Evolutionary conservation across 2,113 vertebrate species (phyloP).

Genomic region (Cepphus grylle): DNA sequence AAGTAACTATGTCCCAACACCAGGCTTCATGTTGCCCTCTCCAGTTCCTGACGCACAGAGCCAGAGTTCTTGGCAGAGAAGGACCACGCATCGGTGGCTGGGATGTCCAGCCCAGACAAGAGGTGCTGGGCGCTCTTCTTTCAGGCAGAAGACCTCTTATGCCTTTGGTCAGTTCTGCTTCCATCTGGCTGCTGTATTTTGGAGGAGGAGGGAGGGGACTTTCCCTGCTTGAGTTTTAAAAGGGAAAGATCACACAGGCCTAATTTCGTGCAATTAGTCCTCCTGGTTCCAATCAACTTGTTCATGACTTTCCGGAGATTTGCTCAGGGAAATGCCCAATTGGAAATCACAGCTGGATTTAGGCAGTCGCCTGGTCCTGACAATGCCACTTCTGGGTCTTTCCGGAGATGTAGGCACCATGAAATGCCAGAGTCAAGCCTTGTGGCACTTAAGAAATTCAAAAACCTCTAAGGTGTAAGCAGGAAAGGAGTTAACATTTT

Average conservation of each 20-base stretch:
- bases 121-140: background rate
- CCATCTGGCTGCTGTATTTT: background rate
- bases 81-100: background rate
- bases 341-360: background rate
- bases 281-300: background rate
- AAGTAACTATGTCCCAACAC: background rate
- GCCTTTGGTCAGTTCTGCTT: background rate
- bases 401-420: background rate
- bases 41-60: background rate
- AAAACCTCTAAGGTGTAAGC: background rate
- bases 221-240: background rate
- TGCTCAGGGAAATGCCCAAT: background rate
- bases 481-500: background rate
- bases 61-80: background rate
- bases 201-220: background rate
- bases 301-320: background rate
- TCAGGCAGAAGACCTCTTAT: background rate
- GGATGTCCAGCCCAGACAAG: background rate
- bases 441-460: background rate
- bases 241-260: background rate
- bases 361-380: background rate
- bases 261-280: background rate
- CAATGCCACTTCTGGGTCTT: background rate
- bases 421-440: background rate
- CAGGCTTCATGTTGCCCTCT: background rate